Percentiles rank a stretch among this genome's conserved stretches.
Conservation (phyloP, 1,140 invertebrate species). For the Eufriesea mexicana region DNA sequence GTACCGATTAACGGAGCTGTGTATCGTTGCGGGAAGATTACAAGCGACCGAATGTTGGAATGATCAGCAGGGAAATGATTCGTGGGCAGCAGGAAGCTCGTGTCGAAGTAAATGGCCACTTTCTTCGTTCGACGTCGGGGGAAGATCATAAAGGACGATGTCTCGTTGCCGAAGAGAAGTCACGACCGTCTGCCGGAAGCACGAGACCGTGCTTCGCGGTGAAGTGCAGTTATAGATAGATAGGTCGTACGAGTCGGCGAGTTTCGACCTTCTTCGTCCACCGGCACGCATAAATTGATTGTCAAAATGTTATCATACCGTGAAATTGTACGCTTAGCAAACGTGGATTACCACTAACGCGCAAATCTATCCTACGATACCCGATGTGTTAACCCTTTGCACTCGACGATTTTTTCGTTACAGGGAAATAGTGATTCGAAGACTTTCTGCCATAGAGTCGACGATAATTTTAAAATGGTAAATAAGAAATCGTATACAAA, state of each 20-base stretch:
- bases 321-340: too few relatives aligned
- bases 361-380: too few relatives aligned
- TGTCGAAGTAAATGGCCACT: neutral
- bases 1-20: constrained; percentile 9
- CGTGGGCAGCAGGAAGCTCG: neutral
- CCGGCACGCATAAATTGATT: neutral
- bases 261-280: too few relatives aligned
- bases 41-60: constrained; percentile 1
- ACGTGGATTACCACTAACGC: too few relatives aligned
- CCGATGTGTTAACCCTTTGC: too few relatives aligned
- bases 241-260: neutral
- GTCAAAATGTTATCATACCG: neutral
- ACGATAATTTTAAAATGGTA: too few relatives aligned
- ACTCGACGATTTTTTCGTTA: too few relatives aligned
- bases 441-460: too few relatives aligned
- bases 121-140: neutral
- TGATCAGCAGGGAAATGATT: neutral
- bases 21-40: neutral
- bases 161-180: neutral
- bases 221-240: neutral
- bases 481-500: too few relatives aligned
- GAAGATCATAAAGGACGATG: constrained; percentile 19
- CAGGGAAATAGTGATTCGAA: too few relatives aligned
- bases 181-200: constrained; percentile 18
- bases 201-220: neutral